Base-by-base conservation (phyloP, 2,113 vertebrate genomes). In the Nothobranchius kuhntae region DNA sequence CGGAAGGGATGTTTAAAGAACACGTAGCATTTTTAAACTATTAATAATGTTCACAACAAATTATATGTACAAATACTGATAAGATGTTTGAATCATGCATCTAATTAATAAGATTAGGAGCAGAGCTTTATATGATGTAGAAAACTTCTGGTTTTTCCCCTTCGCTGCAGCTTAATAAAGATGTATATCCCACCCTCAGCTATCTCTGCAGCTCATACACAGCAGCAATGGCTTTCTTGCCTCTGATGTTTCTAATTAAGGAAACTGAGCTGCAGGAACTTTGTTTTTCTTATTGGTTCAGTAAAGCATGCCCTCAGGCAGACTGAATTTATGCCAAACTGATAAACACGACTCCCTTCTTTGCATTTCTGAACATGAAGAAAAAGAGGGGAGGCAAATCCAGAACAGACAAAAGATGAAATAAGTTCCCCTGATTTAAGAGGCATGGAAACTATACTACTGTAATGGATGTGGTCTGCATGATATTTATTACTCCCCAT, bases 201-300 rank as follows among this genome's bases (percentile, higher is more conserved):
- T 66, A 61, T 72, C 61, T 21, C 59, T 57, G 66, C 53, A 61
- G 56, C 66, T 74, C 68, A 75, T 64, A 78, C 76, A 67, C 64
- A 68, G 54, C 67, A 78, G 68, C 46, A 52, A 64, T 6, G 17
- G 54, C 26, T 66, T 51, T 69, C 60, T 74, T 30, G 60, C 50
- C 61, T 83, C 82, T 82, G 56, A 77, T 80, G 70, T 76, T 83
- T 77, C 57, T 78, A 83, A 83, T 86, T 75, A 84, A 79, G 53
- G 57, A 53, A 67, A 73, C 72, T 14, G 48, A 65, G 66, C 58
- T 71, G 30, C 69, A 57, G 57, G 77, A 51, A 48, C 61, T 73
- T 81, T 82, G 68, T 75, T 87, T 82, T 68, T 65, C 66, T 60
- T 58, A 68, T 78, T 80, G 75, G 55, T 80, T 86, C 79, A 80